Base-by-base conservation (phyloP, 2,888 invertebrate genomes). In the Drosophila tripunctata region DNA sequence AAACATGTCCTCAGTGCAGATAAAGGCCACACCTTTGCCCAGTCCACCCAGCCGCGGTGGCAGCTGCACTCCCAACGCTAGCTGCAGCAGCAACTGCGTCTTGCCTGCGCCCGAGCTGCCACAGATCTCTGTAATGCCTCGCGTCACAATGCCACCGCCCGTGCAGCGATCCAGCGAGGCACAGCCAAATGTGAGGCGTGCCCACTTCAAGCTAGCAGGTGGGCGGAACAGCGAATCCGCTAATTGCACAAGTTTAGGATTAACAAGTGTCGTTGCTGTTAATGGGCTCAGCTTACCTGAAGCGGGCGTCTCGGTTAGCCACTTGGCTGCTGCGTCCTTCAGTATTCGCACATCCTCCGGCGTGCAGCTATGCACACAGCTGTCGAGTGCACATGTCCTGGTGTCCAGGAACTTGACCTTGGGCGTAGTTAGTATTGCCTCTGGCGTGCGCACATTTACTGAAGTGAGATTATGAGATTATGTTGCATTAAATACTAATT, bases 81-180 rank as follows among this genome's bases (percentile, higher is more conserved):
- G 89, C 87, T 96, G 95, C 24, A 96, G 89, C 73, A 95, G 94
- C 10, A 96, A 83, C 87, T 96, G 96, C 0, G 96, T 95, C 91
- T 96, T 96, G 2, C 96, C 96, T 66, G 93, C 92, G 1, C 95
- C 94, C 81, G 95, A 94, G 81, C 93, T 93, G 0, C 96, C 96
- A 80, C 93, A 93, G 76, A 96, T 92, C 91, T 96, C 96, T 6
- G 94, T 95, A 44, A 96, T 93, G 4, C 95, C 95, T 64, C 93
- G 92, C 6, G 92, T 91, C 3, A 93, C 91, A 47, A 96, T 91
- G 10, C 96, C 96, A 19, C 95, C 96, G 68, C 91, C 91, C 1
- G 94, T 91, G 66, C 93, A 91, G 31, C 84, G 79, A 88, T 96
- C 94, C 24, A 96, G 89, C 4, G 91, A 88, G 2, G 88, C 50